phyloP scores from a whole-genome alignment of 53 echinoderm and acorn worm species.

The Arbacia lixula region DNA sequence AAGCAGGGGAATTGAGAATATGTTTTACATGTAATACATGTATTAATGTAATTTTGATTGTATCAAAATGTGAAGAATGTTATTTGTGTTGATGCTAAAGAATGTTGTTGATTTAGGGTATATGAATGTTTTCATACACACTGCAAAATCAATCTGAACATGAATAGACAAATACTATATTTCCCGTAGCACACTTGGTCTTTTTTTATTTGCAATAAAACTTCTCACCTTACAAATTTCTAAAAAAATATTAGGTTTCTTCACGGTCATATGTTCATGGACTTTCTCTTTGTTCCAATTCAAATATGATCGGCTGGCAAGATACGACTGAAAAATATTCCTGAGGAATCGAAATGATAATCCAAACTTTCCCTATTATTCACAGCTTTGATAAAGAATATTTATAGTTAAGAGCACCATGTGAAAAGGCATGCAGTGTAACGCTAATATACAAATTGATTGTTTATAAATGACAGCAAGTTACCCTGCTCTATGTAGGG shows the following conservation, averaged over 20 bases:
- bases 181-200: conserved; percentile 62
- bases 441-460: conserved; percentile 46
- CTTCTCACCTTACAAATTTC: conserved; percentile 57
- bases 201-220: conserved; percentile 60
- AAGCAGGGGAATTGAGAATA: no score
- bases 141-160: not conserved
- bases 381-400: conserved; percentile 46
- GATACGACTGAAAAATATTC: conserved; percentile 45
- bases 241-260: conserved; percentile 60
- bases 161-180: not conserved
- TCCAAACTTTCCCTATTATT: conserved; percentile 47
- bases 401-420: conserved; percentile 54
- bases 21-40: no score
- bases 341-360: conserved; percentile 47
- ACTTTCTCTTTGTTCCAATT: conserved; percentile 3
- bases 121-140: not conserved
- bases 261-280: conserved; percentile 50
- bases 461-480: no score
- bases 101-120: no score
- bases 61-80: no score
- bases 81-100: no score
- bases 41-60: no score
- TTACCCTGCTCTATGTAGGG: no score
- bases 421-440: conserved; percentile 37
- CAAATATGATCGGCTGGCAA: conserved; percentile 24